Evolutionary conservation across 2,113 vertebrate genomes (phyloP), one percentile per base, ranked within the genome.

Genomic region (Pteropus alecto): DNA sequence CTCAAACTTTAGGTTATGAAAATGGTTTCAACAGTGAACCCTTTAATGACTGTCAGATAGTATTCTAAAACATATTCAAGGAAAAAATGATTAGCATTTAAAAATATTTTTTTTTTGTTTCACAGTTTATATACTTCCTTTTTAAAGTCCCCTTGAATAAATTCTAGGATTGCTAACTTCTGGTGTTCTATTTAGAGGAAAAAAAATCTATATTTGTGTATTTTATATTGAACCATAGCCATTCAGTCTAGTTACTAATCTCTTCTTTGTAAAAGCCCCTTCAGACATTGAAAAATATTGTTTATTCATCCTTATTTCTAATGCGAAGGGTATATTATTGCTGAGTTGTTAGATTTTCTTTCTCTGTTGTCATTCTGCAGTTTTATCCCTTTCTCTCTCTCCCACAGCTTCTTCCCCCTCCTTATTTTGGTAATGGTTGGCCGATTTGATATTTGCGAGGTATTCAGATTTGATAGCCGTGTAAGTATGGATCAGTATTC

Each of bases 1-100:
- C 97, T 98, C 94, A 97, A 84, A 97, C 85, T 98, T 91, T 97
- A 97, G 83, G 95, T 93, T 96, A 58, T 97, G 97, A 97, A 98
- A 97, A 97, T 97, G 93, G 92, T 97, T 98, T 98, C 96, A 98
- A 94, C 95, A 91, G 92, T 78, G 93, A 90, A 79, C n/a, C 63
- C 18, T 96, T 91, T 97, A 89, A 98, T 98, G 95, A 95, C 95
- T 97, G 97, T 95, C 12, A 94, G 91, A 90, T 91, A 61, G 54
- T 88, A 88, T 92, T 28, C 18, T 92, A 33, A 35, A 63, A 82
- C 19, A 87, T 26, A 3, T 90, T 82, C 6, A 30, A 4, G n/a
- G 48, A 30, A n/a, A 81, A 56, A 70, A 60, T 73, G 38, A 3
- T 85, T 91, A 63, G 67, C 22, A 5, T 26, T 87, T 82, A 84